Evolutionary conservation across 2,113 vertebrate species (phyloP).

Genomic region (Deroptyus accipitrinus): DNA sequence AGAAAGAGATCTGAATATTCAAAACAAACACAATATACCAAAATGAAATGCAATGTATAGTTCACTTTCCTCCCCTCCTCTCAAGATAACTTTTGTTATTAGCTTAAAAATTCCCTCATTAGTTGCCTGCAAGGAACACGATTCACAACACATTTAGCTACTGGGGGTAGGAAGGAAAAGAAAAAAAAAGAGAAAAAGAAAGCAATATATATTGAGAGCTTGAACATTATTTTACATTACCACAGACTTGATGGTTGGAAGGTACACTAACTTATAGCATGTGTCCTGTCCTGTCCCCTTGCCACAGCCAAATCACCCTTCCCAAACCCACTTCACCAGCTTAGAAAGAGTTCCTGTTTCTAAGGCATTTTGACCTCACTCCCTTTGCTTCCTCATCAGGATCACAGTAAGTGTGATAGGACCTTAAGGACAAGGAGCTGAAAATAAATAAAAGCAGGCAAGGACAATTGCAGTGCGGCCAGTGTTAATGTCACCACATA

Average conservation of each 20-base stretch:
- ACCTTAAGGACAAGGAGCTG: slow-evolving; percentile 35
- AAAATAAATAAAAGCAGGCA: slow-evolving; percentile 51
- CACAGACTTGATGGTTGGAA: background rate
- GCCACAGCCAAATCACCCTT: background rate
- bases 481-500: slow-evolving; percentile 58
- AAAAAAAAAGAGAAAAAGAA: background rate
- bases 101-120: background rate
- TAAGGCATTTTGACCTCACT: background rate
- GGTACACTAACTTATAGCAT: background rate
- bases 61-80: background rate
- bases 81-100: background rate
- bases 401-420: background rate
- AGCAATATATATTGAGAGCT: background rate
- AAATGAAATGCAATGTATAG: background rate
- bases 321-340: background rate
- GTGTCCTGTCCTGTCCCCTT: background rate
- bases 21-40: background rate
- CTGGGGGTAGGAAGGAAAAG: background rate
- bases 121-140: background rate
- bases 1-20: background rate
- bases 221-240: background rate
- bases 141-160: background rate
- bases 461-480: slow-evolving; percentile 26
- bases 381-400: background rate
- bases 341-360: background rate